These are phyloP conservation scores for Scaptomyza polygonia DNA, from an alignment of 2,888 invertebrate genomes.

Conservation along the genomic window DNA sequence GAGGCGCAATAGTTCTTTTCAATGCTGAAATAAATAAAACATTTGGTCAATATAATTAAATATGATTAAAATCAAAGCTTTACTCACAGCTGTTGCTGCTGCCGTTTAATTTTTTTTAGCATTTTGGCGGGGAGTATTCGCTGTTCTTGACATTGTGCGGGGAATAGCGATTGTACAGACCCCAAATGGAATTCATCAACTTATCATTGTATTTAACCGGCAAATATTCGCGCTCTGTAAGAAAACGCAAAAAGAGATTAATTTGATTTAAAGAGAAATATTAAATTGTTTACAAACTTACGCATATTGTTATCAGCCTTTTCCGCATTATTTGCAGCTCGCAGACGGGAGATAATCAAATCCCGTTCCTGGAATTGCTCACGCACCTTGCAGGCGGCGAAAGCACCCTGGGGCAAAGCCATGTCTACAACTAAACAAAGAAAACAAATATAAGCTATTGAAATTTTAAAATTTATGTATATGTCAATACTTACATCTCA, in stretches of 20 bases:
- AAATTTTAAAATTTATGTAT: not conserved
- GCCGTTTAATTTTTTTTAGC: conserved; percentile 27
- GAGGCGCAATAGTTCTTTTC: conserved; percentile 39
- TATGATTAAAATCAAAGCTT: too few relatives aligned
- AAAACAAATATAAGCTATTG: not conserved
- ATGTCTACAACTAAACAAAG: conserved; percentile 83
- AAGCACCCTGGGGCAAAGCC: conserved; percentile 92
- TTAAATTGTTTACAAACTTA: conserved; percentile 59
- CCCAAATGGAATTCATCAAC: conserved; percentile 96
- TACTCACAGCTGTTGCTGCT: conserved; percentile 47
- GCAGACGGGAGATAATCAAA: conserved; percentile 85
- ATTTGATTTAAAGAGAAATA: not conserved
- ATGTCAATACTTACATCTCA: conserved; percentile 45
- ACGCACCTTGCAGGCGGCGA: conserved; percentile 89
- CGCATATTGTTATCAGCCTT: conserved; percentile 80
- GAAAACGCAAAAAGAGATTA: not conserved
- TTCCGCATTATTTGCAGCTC: conserved; percentile 64
- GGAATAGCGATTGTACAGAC: conserved; percentile 94
- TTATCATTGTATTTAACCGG: conserved; percentile 93
- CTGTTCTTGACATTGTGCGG: conserved; percentile 94
- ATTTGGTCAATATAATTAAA: not conserved
- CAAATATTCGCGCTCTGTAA: conserved; percentile 87
- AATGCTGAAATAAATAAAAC: conserved; percentile 12
- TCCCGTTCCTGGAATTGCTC: conserved; percentile 82
- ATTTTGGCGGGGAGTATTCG: conserved; percentile 68